Percentiles rank a stretch among this genome's conserved stretches.
phyloP scores from a whole-genome alignment of 2,888 invertebrate genomes.

The Apodemia hepburni region DNA sequence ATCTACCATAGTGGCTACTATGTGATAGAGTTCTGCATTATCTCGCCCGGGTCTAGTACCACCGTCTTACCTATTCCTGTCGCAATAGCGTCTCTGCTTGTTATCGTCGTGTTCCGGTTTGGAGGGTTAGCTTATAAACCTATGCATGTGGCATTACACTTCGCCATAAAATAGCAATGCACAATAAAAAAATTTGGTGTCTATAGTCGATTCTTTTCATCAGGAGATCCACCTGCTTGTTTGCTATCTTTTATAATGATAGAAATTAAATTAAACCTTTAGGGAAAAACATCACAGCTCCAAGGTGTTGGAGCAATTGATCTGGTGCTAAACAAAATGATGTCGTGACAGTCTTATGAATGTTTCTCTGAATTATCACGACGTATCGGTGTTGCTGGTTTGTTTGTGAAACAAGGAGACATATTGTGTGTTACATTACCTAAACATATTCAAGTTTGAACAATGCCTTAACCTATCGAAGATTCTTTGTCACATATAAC shows the following conservation, averaged over 20 bases:
- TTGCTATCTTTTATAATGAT: background rate
- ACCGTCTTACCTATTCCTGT: too few species aligned
- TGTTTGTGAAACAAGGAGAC: constrained; percentile 61
- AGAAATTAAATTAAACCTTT: background rate
- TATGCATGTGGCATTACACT: too few species aligned
- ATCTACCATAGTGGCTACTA: too few species aligned
- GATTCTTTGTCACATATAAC: constrained; percentile 17
- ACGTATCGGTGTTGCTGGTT: constrained; percentile 36
- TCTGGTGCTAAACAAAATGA: background rate
- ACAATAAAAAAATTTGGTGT: too few species aligned
- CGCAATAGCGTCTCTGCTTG: too few species aligned
- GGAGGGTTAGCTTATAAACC: too few species aligned
- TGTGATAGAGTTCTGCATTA: too few species aligned
- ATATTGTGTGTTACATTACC: constrained; percentile 49
- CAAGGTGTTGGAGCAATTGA: background rate
- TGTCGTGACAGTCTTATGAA: constrained; percentile 17
- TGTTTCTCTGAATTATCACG: constrained; percentile 50
- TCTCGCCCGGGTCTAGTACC: too few species aligned
- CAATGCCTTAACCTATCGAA: constrained; percentile 34
- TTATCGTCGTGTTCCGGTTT: too few species aligned
- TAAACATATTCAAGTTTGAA: constrained; percentile 41
- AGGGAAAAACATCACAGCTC: background rate
- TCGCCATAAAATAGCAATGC: too few species aligned
- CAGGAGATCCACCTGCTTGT: too few species aligned
- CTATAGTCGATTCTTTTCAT: too few species aligned